Base-by-base conservation (phyloP, 2,113 vertebrate genomes). In the Scomber scombrus region DNA sequence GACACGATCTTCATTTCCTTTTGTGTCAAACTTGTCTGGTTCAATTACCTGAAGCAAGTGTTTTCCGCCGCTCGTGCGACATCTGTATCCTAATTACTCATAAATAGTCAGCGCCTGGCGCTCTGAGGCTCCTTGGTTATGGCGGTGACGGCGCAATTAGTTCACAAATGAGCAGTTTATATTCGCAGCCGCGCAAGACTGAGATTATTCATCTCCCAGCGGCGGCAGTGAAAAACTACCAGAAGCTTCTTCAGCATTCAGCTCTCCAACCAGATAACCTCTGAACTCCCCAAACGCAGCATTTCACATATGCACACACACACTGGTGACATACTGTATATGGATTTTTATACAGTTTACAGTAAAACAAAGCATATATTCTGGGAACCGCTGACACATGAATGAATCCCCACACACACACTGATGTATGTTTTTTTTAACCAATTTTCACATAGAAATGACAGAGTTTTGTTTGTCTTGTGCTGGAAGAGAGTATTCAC, bases 51-150 rank as follows among this genome's bases (percentile, higher is more conserved):
- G 75, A 51, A 78, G 87, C 72, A n/a, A 77, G 81, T 47, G 86
- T 71, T 79, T 75, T 12, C 65, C n/a, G 7, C 57, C 8, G 63
- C 78, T 34, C 51, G 31, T 31, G 73, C 54, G 47, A 85, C 89
- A 87, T 90, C 88, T 88, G 86, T 73, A 73, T 79, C 76, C 77
- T 91, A 92, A 90, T 90, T 91, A 81, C 80, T 88, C 81, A 66
- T 82, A 88, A 86, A 84, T 76, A 84, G 61, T 57, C 29, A 4
- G 31, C n/a, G 82, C 81, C 49, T n/a, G 16, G 34, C 19, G 72
- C 79, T 88, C 82, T 51, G 57, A 21, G 80, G 75, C 68, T 40
- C 46, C 34, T 40, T 40, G 0, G 65, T 73, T 75, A 69, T 45
- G 11, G 61, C 54, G 10, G 64, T 29, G 76, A 77, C 40, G 43